phyloP scores from a whole-genome alignment of 2,113 vertebrate species.

The Pelvicachromis taeniatus region DNA sequence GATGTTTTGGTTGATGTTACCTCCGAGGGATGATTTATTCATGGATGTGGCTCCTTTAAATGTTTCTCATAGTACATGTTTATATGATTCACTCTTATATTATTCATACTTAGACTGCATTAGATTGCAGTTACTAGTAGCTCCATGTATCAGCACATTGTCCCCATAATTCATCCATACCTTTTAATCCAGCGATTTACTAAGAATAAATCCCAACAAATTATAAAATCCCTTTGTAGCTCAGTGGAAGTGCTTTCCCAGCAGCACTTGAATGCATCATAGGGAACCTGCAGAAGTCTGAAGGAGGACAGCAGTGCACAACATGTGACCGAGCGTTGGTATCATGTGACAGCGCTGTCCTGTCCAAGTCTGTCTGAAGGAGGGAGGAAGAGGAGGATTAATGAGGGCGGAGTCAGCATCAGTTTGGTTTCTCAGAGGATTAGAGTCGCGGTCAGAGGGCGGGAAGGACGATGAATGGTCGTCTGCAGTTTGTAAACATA shows the following conservation, averaged over 20 bases:
- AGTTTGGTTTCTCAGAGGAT: neutral
- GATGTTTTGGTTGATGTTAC: no score
- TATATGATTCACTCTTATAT: no score
- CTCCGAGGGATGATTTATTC: no score
- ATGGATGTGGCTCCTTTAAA: no score
- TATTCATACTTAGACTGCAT: no score
- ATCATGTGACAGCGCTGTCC: neutral
- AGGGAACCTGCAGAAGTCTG: neutral
- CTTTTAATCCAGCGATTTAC: no score
- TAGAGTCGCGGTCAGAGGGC: neutral
- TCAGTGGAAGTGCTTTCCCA: neutral
- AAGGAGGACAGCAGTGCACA: neutral
- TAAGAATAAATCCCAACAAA: accelerated
- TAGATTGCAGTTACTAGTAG: no score
- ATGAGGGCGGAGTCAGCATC: neutral
- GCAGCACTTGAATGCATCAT: neutral
- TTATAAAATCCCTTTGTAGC: accelerated
- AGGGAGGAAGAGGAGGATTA: neutral
- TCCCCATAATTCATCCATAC: no score
- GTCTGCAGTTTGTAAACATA: neutral
- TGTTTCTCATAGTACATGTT: no score
- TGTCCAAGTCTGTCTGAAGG: neutral
- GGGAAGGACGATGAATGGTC: neutral
- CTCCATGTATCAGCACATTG: no score
- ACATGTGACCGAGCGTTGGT: neutral